phyloP scores from a whole-genome alignment of 2,113 vertebrate genomes.

The Scatophagus argus region DNA sequence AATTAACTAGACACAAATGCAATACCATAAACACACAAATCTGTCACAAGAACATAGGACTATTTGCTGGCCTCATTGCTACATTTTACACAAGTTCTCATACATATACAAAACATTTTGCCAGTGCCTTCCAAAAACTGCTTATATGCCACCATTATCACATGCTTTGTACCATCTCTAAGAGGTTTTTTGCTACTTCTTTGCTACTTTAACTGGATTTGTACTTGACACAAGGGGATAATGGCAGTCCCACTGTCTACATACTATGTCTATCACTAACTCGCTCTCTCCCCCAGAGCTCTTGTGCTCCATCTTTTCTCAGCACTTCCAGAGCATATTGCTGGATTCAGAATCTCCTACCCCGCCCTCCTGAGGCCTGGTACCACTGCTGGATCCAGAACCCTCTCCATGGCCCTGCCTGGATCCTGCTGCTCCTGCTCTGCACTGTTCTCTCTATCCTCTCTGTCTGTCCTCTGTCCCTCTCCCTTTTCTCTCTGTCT shows the following conservation, averaged over 20 bases:
- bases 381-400: too few relatives aligned
- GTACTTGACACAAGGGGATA: neutral
- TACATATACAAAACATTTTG: neutral
- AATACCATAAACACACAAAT: neutral
- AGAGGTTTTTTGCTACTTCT: conserved; percentile 15
- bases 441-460: too few relatives aligned
- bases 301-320: too few relatives aligned
- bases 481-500: too few relatives aligned
- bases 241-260: neutral
- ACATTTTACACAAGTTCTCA: neutral
- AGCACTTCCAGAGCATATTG: too few relatives aligned
- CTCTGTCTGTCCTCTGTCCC: too few relatives aligned
- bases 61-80: neutral
- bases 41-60: neutral
- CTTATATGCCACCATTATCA: neutral
- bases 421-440: too few relatives aligned
- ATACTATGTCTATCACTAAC: too few relatives aligned
- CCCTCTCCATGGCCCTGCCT: too few relatives aligned
- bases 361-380: too few relatives aligned
- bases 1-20: neutral
- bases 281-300: too few relatives aligned
- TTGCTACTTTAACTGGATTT: conserved; percentile 1
- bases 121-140: neutral
- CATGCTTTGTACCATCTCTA: neutral
- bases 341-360: too few relatives aligned